phyloP scores from a whole-genome alignment of 1,140 invertebrate species.

The Neomicropteryx cornuta region DNA sequence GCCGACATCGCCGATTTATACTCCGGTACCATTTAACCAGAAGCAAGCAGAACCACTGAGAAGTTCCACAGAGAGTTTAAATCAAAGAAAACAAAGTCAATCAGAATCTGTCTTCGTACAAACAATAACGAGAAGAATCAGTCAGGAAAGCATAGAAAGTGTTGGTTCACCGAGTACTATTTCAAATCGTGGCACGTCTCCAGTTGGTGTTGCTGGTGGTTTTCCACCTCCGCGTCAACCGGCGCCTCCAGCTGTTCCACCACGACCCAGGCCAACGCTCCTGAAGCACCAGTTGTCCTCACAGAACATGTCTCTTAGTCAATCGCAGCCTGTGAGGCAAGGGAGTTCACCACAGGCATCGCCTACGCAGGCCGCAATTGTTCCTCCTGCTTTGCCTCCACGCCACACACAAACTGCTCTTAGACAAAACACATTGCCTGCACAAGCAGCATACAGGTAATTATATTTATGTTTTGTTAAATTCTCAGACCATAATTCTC shows the following conservation, averaged over 20 bases:
- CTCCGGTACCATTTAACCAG: constrained; percentile 1
- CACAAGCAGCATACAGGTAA: no score
- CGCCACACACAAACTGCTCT: background rate
- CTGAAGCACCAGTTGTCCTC: no score
- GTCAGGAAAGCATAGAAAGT: background rate
- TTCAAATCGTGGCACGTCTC: background rate
- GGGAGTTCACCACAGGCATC: no score
- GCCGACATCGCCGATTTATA: constrained; percentile 12
- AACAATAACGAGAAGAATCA: background rate
- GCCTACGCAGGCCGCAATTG: no score
- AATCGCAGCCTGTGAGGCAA: no score
- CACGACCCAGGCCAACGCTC: no score
- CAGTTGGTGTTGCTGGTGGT: background rate
- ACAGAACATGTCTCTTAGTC: no score
- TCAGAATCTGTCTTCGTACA: background rate
- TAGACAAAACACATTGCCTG: no score
- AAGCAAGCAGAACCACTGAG: constrained; percentile 13
- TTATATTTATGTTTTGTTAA: no score
- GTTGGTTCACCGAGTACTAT: background rate
- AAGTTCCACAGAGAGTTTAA: constrained; percentile 6
- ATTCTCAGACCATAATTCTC: no score
- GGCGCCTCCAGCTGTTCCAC: constrained; percentile 13
- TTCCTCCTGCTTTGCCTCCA: no score
- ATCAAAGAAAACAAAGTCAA: constrained; percentile 4
- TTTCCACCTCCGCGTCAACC: constrained; percentile 13